Evolutionary conservation across 2,888 invertebrate genomes (phyloP).

Genomic region (Macrophya annulata): DNA sequence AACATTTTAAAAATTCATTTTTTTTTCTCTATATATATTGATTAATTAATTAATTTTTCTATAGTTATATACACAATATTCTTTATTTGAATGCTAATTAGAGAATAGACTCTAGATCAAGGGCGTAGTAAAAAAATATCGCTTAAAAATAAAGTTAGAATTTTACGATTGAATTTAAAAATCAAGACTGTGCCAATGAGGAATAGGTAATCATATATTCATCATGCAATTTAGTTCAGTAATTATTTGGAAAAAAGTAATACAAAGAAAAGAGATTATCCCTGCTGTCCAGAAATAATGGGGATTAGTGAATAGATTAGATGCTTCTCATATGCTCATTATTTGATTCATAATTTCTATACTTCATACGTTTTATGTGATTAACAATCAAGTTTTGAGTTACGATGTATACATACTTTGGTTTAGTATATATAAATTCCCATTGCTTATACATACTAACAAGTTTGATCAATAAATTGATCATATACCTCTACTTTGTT

Average conservation of each 20-base stretch:
- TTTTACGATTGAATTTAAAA: constrained; percentile 9
- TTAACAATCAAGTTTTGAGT: constrained; percentile 70
- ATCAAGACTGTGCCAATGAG: background rate
- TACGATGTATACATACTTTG: constrained; percentile 40
- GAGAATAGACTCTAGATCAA: constrained; percentile 62
- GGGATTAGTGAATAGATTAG: constrained; percentile 14
- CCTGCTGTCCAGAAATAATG: background rate
- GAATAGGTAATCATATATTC: background rate
- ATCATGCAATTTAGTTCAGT: background rate
- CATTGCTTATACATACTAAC: constrained; percentile 66
- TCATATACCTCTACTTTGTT: constrained; percentile 40
- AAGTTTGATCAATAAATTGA: constrained; percentile 56
- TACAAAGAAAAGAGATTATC: background rate
- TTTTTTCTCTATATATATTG: constrained; percentile 66
- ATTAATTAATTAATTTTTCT: constrained; percentile 71
- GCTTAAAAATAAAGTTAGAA: constrained; percentile 37
- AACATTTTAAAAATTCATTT: constrained; percentile 73
- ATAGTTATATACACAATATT: constrained; percentile 63
- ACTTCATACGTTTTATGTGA: constrained; percentile 71
- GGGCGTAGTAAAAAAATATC: constrained; percentile 38
- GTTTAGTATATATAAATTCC: constrained; percentile 62
- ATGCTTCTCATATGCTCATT: constrained; percentile 67
- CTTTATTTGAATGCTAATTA: constrained; percentile 77
- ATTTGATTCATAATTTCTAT: constrained; percentile 63
- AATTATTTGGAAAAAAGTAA: background rate